Base-by-base conservation (phyloP, 2,113 vertebrate species). In the Amphiprion percula region DNA sequence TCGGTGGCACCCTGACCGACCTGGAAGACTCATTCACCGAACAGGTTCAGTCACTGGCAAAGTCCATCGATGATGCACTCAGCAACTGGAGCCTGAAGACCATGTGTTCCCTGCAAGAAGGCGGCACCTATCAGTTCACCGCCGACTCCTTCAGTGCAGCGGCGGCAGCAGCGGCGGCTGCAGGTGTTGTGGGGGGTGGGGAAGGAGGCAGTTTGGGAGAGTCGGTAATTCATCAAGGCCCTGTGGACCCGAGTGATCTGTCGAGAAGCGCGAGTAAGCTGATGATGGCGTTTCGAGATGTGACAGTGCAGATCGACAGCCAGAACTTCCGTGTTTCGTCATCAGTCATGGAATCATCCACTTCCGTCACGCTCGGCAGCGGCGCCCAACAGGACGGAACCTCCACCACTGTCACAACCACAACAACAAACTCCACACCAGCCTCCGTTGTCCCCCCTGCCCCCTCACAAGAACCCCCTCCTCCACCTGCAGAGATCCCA, bases 281-380 rank as follows among this genome's bases (percentile, higher is more conserved):
- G 77, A 97, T 99, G 97, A 99, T 99, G 98, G 98, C 98, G 2
- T 98, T 99, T 92, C 94, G 97, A 64, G 98, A 99, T 1, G 98
- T 99, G 85, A 99, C 97, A 0, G 98, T 99, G 58, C 97, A 99
- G 91, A 97, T 99, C 0, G 98, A 98, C 91, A 98, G 93, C 88
- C 96, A 98, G 88, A 99, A 99, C 80, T 96, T 99, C 83, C 96
- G 95, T 0, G 94, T 99, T 74, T 99, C 98, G 11, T 99, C 98
- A 0, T 97, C 97, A 44, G 92, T 95, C 68, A 63, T 94, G 94
- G 95, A 96, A 63, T 95, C 95, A 10, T 94, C 95, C 49, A 93
- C 97, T 15, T 97, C 98, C 0, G 95, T 99, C 84, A 97, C 97
- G 1, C 94, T 99, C 60, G 95, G 96, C 64, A 97, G 97, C 93